Conservation (phyloP, 2,797 vertebrate species). For the Labroides dimidiatus region DNA sequence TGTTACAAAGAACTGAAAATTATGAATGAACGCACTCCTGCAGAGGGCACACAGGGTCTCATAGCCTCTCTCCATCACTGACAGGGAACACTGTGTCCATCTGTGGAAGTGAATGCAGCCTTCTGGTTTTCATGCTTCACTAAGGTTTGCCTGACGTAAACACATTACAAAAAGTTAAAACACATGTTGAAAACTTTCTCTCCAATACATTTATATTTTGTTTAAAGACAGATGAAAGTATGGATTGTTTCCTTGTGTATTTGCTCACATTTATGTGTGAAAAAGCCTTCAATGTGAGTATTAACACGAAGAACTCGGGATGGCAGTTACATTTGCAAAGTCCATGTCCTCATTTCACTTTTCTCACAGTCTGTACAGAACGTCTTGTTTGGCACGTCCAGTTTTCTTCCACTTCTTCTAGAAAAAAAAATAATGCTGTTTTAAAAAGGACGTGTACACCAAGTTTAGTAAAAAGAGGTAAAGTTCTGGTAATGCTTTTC, state of each 20-base stretch:
- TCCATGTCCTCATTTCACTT: neutral
- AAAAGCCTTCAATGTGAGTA: too few relatives aligned
- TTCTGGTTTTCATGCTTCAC: neutral
- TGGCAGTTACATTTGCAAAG: neutral
- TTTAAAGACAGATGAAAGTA: too few relatives aligned
- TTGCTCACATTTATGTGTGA: too few relatives aligned
- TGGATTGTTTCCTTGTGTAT: too few relatives aligned
- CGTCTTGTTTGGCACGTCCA: neutral
- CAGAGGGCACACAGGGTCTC: constrained; percentile 72
- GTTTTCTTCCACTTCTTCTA: constrained; percentile 10
- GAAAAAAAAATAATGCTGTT: constrained; percentile 38
- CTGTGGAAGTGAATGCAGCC: neutral
- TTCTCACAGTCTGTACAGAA: neutral
- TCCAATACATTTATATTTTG: neutral
- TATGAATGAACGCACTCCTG: constrained; percentile 51
- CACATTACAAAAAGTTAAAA: neutral
- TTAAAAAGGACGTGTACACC: constrained; percentile 62
- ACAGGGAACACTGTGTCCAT: neutral
- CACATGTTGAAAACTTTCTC: neutral
- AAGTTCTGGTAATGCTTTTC: constrained; percentile 66
- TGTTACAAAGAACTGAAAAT: neutral
- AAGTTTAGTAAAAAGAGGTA: constrained; percentile 62
- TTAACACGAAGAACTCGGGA: neutral
- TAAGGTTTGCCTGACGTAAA: neutral
- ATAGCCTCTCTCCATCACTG: constrained; percentile 14